Evolutionary conservation across 1,140 invertebrate genomes (phyloP), one percentile per base, ranked within the genome.

Genomic region (Neodiprion pinetum): DNA sequence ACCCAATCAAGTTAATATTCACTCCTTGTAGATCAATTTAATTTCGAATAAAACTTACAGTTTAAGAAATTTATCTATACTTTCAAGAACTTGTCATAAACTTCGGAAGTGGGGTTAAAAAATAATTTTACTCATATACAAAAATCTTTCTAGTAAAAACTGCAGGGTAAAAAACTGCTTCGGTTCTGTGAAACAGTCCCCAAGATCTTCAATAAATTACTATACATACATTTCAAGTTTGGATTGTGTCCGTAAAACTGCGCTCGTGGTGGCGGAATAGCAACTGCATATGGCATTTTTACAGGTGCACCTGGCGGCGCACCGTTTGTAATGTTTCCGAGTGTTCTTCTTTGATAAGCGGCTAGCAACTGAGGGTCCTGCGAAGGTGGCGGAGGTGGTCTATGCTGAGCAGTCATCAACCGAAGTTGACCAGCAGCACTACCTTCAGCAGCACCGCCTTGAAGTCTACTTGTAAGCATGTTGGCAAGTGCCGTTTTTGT

Each of bases 401-500:
- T 93, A 78, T 95, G 94, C 76, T 95, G 94, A 2, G 94, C 94
- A 0, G 94, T 95, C 94, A 96, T 95, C 77, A 95, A 83, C 78
- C 94, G 90, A 47, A 94, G 86, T 10, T 94, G 94, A 11, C 93
- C 93, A 1, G 94, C 93, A 11, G 93, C 93, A 50, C 93, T 94
- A 40, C 87, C 86, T 28, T 88, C 87, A 1, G 85, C 77, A 78
- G 91, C 87, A 53, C 90, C 90, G 71, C 91, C 90, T 84, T 96
- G 94, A 49, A 98, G 89, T 67, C 97, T 91, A 83, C 94, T 98
- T 79, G 94, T 98, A 69, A 99, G 89, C 94, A 98, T 96, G 86
- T 98, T 97, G 9, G 97, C 97, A 23, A 99, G 88, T 0, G 97
- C 97, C 1, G 97, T 98, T 90, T 98, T 99, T 8, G 97, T 98